Base-by-base conservation (phyloP, 2,888 invertebrate genomes). In the Zhuqinia jingwanae region DNA sequence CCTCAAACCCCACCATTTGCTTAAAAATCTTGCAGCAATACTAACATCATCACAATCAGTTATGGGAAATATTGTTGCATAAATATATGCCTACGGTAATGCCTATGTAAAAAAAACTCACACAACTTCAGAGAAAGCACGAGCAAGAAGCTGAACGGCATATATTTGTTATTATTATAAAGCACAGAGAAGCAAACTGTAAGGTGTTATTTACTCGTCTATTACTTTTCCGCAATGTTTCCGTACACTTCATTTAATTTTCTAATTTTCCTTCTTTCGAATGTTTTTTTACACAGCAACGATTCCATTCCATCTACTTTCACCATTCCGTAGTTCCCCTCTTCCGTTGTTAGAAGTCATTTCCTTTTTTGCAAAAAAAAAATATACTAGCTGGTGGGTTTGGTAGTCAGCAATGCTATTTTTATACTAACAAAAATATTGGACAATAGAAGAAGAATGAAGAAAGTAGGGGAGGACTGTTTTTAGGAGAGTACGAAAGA, bases 171-270 rank as follows among this genome's bases (percentile, higher is more conserved):
- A 73, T 73, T 53, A 50, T 73, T 53, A 30, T 27, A 17, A 58
- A 76, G 36, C 76, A 10, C 42, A 30, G 8, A 75, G 56, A 25
- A 17, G 20, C 20, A 20, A 65, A 36, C 13, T 17, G n/a, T 45
- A 47, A 81, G 73, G 81, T 83, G 83, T 83, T 83, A 76, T 76
- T 73, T 83, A 36, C 50, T 76, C 76, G 47, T 79, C 78, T 79
- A 65, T 79, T 50, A 47, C 65, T 45, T 27, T 25, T 47, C 63
- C 78, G 30, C 78, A 75, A 58, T 63, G 50, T 75, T 75, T 82
- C 47, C 58, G 60, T 76, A 42, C 83, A 76, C 83, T 83, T 83
- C 83, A 83, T 83, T 83, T 75, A 83, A 83, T 83, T 83, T 83
- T 83, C 83, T 53, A 83, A 83, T 83, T 82, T 82, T 60, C 63